These are phyloP conservation scores for Dendrolimus punctatus DNA, from an alignment of 1,140 invertebrate genomes.

Conservation along the genomic window DNA sequence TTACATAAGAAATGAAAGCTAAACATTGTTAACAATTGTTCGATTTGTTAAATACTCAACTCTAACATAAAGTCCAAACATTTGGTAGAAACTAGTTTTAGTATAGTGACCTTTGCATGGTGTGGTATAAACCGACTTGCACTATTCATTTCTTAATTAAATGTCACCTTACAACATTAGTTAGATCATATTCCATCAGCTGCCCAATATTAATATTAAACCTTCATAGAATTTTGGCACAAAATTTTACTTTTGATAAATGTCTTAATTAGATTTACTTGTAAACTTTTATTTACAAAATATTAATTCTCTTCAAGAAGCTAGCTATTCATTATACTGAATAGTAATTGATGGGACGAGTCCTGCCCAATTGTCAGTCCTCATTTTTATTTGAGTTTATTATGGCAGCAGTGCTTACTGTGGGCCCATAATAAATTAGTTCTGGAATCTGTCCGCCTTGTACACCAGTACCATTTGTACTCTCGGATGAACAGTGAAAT, in stretches of 20 bases:
- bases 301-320: conserved; percentile 12
- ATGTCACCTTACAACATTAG: too few species aligned
- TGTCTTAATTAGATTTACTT: conserved; percentile 17
- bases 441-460: conserved; percentile 96
- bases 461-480: conserved; percentile 94
- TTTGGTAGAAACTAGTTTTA: too few species aligned
- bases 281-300: too few species aligned
- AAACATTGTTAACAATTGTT: conserved; percentile 52
- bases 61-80: too few species aligned
- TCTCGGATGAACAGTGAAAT: conserved; percentile 95
- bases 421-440: conserved; percentile 91
- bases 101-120: too few species aligned
- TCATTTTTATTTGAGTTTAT: conserved; percentile 45
- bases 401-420: conserved; percentile 58
- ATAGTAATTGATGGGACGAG: conserved; percentile 38
- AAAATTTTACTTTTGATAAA: conserved; percentile 6
- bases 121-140: too few species aligned
- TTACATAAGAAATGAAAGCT: conserved; percentile 14
- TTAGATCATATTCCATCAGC: too few species aligned
- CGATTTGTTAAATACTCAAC: too few species aligned
- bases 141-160: too few species aligned
- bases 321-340: conserved; percentile 33
- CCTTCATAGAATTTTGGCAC: too few species aligned
- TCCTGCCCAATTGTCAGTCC: conserved; percentile 54
- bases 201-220: too few species aligned